Evolutionary conservation across 2,888 invertebrate species (phyloP).

Genomic region (Pycnomerus fuliginosus): DNA sequence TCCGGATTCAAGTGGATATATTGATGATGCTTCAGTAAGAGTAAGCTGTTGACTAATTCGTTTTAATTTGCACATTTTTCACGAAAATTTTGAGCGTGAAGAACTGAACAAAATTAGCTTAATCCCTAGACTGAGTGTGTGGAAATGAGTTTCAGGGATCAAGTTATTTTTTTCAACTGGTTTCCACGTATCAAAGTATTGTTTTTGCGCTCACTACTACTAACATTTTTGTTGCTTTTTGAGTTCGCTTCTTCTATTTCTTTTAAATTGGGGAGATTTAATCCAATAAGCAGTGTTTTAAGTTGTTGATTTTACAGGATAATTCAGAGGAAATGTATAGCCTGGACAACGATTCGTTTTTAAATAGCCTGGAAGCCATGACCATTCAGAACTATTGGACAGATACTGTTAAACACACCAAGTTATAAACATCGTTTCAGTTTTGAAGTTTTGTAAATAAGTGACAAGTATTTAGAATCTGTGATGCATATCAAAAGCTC

Average conservation of each 20-base stretch:
- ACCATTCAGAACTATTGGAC: slow-evolving; percentile 95
- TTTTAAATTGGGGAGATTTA: too few relatives aligned
- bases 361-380: slow-evolving; percentile 91
- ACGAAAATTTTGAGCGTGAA: too few relatives aligned
- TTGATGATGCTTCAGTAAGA: slow-evolving; percentile 83
- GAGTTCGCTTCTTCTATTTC: slow-evolving; percentile 13
- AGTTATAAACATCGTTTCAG: slow-evolving; percentile 60
- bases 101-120: too few relatives aligned
- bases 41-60: slow-evolving; percentile 58
- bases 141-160: too few relatives aligned
- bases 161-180: slow-evolving; percentile 2
- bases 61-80: slow-evolving; percentile 29
- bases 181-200: too few relatives aligned
- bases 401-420: slow-evolving; percentile 86
- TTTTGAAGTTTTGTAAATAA: slow-evolving; percentile 32
- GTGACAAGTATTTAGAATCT: slow-evolving; percentile 48
- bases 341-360: slow-evolving; percentile 89
- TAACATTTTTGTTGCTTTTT: slow-evolving; percentile 5
- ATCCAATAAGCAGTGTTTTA: not conserved
- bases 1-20: slow-evolving; percentile 83
- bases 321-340: slow-evolving; percentile 94
- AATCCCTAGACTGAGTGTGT: too few relatives aligned
- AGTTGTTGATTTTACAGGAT: slow-evolving; percentile 61
- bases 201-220: too few relatives aligned
- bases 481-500: slow-evolving; percentile 50